Base-by-base conservation (phyloP, 2,113 vertebrate genomes). In the Panurus biarmicus region DNA sequence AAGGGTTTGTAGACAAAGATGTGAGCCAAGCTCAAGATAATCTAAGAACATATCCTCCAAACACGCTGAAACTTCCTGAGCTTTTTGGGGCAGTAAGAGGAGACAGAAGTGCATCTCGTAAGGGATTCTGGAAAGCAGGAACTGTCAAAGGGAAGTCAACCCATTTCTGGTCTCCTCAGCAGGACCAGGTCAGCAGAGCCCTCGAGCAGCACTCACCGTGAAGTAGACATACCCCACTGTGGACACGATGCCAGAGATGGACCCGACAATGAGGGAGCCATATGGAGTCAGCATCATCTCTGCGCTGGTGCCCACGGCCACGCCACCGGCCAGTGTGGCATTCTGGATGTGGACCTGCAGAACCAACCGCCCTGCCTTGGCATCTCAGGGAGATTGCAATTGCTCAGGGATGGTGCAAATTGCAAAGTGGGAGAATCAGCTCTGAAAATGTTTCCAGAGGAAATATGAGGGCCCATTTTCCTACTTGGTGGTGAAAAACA, bases 341-440 rank as follows among this genome's bases (percentile, higher is more conserved):
- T 99, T 99, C 97, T 99, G 99, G 95, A 99, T 98, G 79, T 99
- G 99, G 15, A 99, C 99, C 99, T 99, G 97, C 44, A 75, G 21
- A 82, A 94, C 40, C 40, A 96, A 95, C 16, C 28, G 0, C 53
- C 53, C 42, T 74, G 87, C 45, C 61, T 95, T 74, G 88, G 72
- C 85, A 91, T 48, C 90, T 79, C 2, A 3, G 53, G 38, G 54
- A 58, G 25, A 69, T 0, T 18, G 50, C 42, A 48, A 40, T 35
- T 70, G 67, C 60, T 82, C 45, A 58, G 79, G 67, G 22, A n/a
- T 23, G 40, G 56, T 60, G 57, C 31, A 67, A 93, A 64, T 81
- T 79, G 67, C n/a, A 79, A 74, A 90, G 76, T 0, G 3, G 54
- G 62, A 93, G 69, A 90, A 64, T 74, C 57, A 31, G 72, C 75